Base-by-base conservation (phyloP, 2,113 vertebrate species). In the crab-eating macaque (Macaca fascicularis) region DNA sequence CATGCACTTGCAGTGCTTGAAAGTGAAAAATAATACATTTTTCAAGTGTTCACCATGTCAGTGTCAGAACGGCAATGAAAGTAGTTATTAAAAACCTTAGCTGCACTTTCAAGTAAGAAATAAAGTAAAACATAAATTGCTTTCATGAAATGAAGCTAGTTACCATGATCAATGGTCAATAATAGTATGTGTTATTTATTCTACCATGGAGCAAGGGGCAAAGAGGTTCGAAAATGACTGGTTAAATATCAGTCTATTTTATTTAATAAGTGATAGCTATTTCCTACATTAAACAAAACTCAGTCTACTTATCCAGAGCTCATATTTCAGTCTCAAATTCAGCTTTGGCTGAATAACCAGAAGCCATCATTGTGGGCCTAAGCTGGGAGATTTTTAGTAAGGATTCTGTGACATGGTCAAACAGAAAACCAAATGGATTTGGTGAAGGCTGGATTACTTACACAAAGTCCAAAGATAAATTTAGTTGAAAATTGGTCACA, bases 391-490 rank as follows among this genome's bases (percentile, higher is more conserved):
- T 76, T 95, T 97, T 95, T 94, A 96, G 96, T 97, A 86, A 97
- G 50, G 35, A 95, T 90, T 96, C 78, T 93, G 67, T 93, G 90
- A 95, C 94, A 86, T 97, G 87, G 86, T 82, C 93, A 5, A 82
- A 85, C 7, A 89, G 97, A 95, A 94, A 75, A 90, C 74, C 90
- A 83, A 95, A 90, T 91, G 89, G 82, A 80, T 94, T 95, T 94
- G 96, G 98, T 96, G 90, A 95, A 93, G 91, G 80, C 96, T 96
- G 94, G 87, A 94, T 96, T 87, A 95, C 95, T 95, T 95, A 92
- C 93, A 91, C 88, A 97, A 97, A 97, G 96, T 97, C 96, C 97
- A 96, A 96, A 98, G 98, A 97, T 96, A 98, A 97, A 98, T 98
- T 97, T 97, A 97, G 95, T 98, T 98, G 94, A 94, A 96, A 97